Evolutionary conservation across 1,140 invertebrate species (phyloP), one percentile per base, ranked within the genome.

Genomic region (Maconellicoccus hirsutus): DNA sequence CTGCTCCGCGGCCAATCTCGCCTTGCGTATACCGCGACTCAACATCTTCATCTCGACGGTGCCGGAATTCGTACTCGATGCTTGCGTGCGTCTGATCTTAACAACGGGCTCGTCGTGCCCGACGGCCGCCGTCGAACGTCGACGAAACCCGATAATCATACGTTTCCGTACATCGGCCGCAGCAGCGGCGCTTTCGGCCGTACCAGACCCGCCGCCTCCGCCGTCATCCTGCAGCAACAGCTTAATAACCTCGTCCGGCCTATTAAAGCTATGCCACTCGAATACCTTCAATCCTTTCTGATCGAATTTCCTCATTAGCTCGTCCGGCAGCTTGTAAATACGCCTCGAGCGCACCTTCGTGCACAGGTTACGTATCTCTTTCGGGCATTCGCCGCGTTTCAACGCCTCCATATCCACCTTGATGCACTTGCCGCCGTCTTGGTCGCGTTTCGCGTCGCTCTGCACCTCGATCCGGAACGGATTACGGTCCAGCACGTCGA

Each of bases 391-490:
- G 42, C 42, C 42, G 2, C 42, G 42, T 52, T 52, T 52, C 42
- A 52, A 16, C 6, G 42, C 42, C n/a, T 52, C 42, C 6, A 52
- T 52, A 52, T 52, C 42, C 3, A 52, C 42, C n/a, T 52, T 52
- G 42, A 52, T 52, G 42, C 42, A 52, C n/a, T 52, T 52, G 42
- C 4, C 29, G 29, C 29, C 12, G 2, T 52, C 42, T 52, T 52
- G 6, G 29, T 33, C 29, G 29, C 29, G 61, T 66, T 66, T 26
- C 3, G 61, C 73, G 0, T 72, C 59, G 69, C 72, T 61, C 33
- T 71, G 71, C 14, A 52, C 42, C 42, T 74, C 74, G 59, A 61
- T 66, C 61, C 27, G 71, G 38, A 4, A 59, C 26, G 59, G 61
- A 52, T 19, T 52, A 19, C 42, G 42, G n/a, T 52, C 42, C 42